Evolutionary conservation across 2,113 vertebrate genomes (phyloP).

Genomic region (Colinus virginianus): DNA sequence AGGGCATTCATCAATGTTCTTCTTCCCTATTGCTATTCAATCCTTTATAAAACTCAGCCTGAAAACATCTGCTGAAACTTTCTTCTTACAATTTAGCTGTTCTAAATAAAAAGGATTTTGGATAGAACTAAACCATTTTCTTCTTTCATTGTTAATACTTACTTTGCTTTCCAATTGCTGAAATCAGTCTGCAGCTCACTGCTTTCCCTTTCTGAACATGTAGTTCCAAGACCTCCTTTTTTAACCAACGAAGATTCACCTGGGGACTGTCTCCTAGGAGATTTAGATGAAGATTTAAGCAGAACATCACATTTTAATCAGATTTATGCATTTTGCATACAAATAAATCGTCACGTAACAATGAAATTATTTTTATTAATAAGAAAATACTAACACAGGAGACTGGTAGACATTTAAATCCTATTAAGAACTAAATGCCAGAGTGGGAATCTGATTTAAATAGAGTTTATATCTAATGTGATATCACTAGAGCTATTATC

Average conservation of each 20-base stretch:
- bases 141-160: constrained; percentile 52
- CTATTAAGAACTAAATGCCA: constrained; percentile 63
- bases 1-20: constrained; percentile 73
- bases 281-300: constrained; percentile 54
- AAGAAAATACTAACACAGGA: constrained; percentile 16
- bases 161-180: constrained; percentile 55
- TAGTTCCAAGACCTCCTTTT: constrained; percentile 69
- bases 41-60: constrained; percentile 74
- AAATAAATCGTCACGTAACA: constrained; percentile 61
- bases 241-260: constrained; percentile 62
- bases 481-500: constrained; percentile 49
- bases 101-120: constrained; percentile 53
- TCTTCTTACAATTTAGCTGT: constrained; percentile 26
- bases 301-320: constrained; percentile 68
- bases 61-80: constrained; percentile 63
- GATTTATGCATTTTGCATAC: constrained; percentile 36
- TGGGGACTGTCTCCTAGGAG: constrained; percentile 52
- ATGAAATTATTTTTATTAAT: constrained; percentile 32
- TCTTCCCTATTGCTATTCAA: constrained; percentile 75
- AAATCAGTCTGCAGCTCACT: constrained; percentile 56
- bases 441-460: constrained; percentile 64
- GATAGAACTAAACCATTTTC: constrained; percentile 57
- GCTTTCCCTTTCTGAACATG: constrained; percentile 60
- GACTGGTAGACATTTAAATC: constrained; percentile 52
- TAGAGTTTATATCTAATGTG: constrained; percentile 39